Base-by-base conservation (phyloP, 1,140 invertebrate species). In the Hyphantria cunea region DNA sequence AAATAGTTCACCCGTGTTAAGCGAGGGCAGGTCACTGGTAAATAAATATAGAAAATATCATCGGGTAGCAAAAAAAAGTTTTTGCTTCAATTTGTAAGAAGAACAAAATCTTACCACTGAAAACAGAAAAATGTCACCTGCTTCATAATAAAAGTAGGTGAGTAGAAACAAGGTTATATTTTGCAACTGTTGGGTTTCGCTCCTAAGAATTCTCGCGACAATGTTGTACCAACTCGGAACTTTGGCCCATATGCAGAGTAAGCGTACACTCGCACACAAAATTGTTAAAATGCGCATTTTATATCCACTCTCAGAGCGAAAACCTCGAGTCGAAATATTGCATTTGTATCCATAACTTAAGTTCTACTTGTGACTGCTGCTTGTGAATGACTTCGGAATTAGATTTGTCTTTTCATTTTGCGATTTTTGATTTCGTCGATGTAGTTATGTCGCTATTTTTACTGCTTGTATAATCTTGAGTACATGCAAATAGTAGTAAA, bases 161-260 rank as follows among this genome's bases (percentile, higher is more conserved):
- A 45, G 8, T 58, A 25, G 47, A 54, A 66, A 58, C 53, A 62
- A 56, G 39, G 41, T 58, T 64, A 70, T 51, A 66, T 66, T 59
- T 70, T 63, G 65, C 64, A 58, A 42, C 37, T 51, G 47, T 52
- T 63, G 61, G 41, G 32, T 41, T 13, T 15, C 9, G 45, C 55
- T 48, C 31, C 44, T 53, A 50, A 58, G 50, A 50, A 39, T 39
- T 34, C 53, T 34, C 39, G 64, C 60, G 66, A 65, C 63, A 65
- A 37, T 52, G 63, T 65, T 53, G 53, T 54, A 44, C 52, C 31
- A 61, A 64, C 51, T 65, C 13, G 41, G 15, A 52, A 59, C 66
- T 60, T 58, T 37, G 48, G 45, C 48, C 39, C 52, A 53, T 61
- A 58, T 69, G 62, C 62, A 61, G 45, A 51, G 56, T 56, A 42